Evolutionary conservation across 2,113 vertebrate species (phyloP).

Genomic region (Nesoenas mayeri): DNA sequence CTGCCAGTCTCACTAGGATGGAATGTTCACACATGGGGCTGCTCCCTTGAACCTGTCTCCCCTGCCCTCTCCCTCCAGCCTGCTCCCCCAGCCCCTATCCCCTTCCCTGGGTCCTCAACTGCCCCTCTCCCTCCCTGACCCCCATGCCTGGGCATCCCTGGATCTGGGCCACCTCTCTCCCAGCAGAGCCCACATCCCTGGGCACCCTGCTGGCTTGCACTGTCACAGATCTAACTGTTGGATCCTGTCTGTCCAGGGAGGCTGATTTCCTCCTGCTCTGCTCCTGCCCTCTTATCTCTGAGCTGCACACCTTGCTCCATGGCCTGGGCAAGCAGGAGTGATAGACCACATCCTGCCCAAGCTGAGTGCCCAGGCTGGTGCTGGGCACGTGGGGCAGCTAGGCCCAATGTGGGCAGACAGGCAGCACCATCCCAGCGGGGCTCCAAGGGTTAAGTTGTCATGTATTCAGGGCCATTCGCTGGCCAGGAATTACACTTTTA

Average conservation of each 20-base stretch:
- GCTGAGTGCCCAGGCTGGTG: not conserved
- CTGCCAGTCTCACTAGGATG: not conserved
- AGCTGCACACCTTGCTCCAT: not conserved
- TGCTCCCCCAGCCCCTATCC: not conserved
- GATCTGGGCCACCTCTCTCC: not conserved
- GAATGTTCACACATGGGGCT: not conserved
- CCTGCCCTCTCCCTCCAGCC: not conserved
- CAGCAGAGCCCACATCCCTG: not conserved
- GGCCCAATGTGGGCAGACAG: not conserved
- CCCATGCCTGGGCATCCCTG: not conserved
- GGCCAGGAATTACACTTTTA: conserved; percentile 72
- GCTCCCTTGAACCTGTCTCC: not conserved
- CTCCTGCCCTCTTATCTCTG: not conserved
- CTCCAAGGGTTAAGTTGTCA: conserved; percentile 57
- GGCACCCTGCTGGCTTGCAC: rapidly evolving
- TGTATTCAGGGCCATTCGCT: conserved; percentile 47
- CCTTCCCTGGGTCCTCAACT: not conserved
- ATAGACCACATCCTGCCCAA: not conserved
- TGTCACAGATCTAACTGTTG: not conserved
- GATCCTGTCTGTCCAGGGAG: not conserved
- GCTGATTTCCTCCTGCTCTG: not conserved
- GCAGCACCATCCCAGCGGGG: not conserved
- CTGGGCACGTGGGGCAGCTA: rapidly evolving
- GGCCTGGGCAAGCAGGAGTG: rapidly evolving
- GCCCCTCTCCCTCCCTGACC: not conserved